These are phyloP conservation scores for Sylvilagus bachmani DNA, from an alignment of 2,113 vertebrate genomes.

Conservation along the genomic window DNA sequence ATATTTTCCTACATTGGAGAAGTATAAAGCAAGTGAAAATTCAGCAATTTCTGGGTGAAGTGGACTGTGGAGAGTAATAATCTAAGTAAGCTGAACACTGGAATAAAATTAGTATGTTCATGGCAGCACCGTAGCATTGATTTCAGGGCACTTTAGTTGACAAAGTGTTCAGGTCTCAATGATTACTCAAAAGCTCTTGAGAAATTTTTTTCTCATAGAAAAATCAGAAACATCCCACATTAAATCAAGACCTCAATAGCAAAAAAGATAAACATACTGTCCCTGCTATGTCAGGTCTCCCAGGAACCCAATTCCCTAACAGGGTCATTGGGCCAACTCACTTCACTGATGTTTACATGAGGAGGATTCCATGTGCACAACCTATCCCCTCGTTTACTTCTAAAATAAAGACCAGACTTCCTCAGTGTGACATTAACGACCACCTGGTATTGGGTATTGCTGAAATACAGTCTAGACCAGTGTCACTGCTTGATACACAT, in stretches of 20 bases:
- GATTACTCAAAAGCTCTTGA: constrained; percentile 59
- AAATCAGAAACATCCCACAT: neutral
- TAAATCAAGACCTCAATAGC: neutral
- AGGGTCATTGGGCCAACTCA: neutral
- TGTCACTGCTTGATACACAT: neutral
- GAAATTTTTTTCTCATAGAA: constrained; percentile 29
- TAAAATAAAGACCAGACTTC: neutral
- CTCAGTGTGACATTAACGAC: neutral
- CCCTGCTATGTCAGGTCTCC: neutral
- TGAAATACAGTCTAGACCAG: neutral
- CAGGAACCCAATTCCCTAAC: neutral
- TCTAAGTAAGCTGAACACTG: constrained; percentile 47
- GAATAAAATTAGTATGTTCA: constrained; percentile 40
- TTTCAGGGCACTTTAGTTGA: constrained; percentile 46
- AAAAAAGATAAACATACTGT: neutral
- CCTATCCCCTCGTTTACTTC: neutral
- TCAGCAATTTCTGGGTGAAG: constrained; percentile 41
- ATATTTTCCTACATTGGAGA: constrained; percentile 27
- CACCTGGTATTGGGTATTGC: neutral
- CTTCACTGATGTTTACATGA: neutral
- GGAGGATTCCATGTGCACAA: neutral
- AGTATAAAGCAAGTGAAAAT: constrained; percentile 30
- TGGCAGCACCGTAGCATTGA: neutral
- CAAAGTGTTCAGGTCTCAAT: constrained; percentile 53
- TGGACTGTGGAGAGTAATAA: neutral